Conservation (phyloP, 2,888 invertebrate species). For the Euproctis similis region DNA sequence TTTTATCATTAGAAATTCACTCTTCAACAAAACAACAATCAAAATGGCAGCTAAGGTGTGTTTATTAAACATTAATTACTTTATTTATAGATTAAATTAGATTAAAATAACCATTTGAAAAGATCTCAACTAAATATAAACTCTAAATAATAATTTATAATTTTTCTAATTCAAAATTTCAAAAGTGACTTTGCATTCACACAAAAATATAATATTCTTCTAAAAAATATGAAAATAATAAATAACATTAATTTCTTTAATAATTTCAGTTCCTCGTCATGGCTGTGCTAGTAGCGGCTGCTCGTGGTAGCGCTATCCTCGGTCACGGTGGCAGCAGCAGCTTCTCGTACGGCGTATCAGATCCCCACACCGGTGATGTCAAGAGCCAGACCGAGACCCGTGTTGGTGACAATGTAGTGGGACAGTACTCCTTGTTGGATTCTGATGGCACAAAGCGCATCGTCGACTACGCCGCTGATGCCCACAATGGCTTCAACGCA, state of each 20-base stretch:
- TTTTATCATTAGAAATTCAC: constrained; percentile 63
- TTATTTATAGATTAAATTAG: not conserved
- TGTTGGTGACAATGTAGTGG: constrained; percentile 78
- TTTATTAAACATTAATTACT: no score
- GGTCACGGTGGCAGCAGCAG: constrained; percentile 57
- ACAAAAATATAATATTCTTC: no score
- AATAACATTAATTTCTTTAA: no score
- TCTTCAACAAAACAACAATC: constrained; percentile 56
- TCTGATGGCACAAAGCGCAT: constrained; percentile 79
- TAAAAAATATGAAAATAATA: no score
- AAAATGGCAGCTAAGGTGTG: constrained; percentile 70
- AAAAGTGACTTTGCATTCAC: no score
- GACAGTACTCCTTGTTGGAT: constrained; percentile 69
- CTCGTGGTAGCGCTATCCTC: constrained; percentile 55
- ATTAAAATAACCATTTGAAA: no score
- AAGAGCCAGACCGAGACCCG: constrained; percentile 79
- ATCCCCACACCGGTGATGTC: constrained; percentile 68
- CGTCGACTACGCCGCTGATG: constrained; percentile 76
- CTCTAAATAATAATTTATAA: no score
- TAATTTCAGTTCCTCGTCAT: constrained; percentile 54
- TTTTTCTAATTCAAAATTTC: no score
- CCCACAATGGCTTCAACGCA: constrained; percentile 74
- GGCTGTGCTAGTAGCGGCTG: constrained; percentile 62
- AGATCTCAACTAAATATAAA: no score
- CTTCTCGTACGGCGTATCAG: constrained; percentile 66